A percentile compares a stretch with the other conserved stretches of the same genome.
phyloP scores from a whole-genome alignment of 1,140 invertebrate species.

The Coelopa frigida region DNA sequence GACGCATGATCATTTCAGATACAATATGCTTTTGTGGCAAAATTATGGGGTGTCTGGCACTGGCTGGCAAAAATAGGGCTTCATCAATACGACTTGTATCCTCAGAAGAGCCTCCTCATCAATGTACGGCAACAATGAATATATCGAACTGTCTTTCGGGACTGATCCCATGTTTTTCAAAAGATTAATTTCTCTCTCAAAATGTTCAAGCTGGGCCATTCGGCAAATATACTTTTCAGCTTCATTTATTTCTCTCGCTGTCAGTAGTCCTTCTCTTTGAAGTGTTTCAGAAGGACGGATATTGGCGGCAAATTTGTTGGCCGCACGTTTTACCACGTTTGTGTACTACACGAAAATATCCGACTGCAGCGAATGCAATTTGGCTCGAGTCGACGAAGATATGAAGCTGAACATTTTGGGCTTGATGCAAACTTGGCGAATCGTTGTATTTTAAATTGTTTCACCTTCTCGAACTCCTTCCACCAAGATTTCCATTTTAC shows the following conservation, averaged over 20 bases:
- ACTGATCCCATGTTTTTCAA: neutral
- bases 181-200: neutral
- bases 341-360: too few species aligned
- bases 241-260: neutral
- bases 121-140: neutral
- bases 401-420: constrained; percentile 15
- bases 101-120: neutral
- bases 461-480: constrained; percentile 10
- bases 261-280: too few species aligned
- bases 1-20: neutral
- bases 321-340: neutral
- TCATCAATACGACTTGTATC: neutral
- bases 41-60: neutral
- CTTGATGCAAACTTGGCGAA: neutral
- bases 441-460: constrained; percentile 1
- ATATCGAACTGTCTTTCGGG: constrained; percentile 1
- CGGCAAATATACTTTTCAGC: constrained; percentile 6
- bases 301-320: neutral
- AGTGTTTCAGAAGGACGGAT: too few species aligned
- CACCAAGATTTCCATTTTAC: constrained; percentile 20
- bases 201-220: neutral
- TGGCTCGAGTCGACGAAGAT: constrained; percentile 24
- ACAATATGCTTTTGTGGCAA: neutral
- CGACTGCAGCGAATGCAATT: constrained; percentile 27
- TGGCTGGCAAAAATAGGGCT: neutral